Conservation (phyloP, 1,140 invertebrate genomes). For the Drosophila albomicans region DNA sequence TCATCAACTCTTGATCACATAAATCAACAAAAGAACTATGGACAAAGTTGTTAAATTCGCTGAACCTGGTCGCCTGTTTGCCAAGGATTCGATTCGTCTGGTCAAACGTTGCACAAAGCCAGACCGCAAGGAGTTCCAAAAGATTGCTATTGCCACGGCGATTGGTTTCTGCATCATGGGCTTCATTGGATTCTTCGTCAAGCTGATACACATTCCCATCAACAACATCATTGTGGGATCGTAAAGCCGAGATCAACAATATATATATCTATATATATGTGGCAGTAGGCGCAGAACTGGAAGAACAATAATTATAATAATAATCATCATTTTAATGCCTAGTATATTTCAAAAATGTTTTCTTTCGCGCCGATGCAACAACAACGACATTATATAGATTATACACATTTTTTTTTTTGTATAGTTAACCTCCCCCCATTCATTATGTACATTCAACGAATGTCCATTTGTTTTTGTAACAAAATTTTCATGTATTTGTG, state of each 20-base stretch:
- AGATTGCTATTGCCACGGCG: conserved; percentile 99
- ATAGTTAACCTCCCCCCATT: conserved; percentile 49
- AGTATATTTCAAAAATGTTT: conserved; percentile 34
- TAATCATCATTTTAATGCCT: conserved; percentile 47
- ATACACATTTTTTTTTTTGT: conserved; percentile 62
- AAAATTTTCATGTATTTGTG: conserved; percentile 50
- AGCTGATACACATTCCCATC: conserved; percentile 99
- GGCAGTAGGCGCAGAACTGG: conserved; percentile 14
- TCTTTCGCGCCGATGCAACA: conserved; percentile 25
- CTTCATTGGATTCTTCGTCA: conserved; percentile 99
- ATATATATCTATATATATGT: background rate
- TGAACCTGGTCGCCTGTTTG: conserved; percentile 97
- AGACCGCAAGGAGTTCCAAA: conserved; percentile 99
- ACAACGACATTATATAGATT: conserved; percentile 19
- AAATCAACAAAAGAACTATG: conserved; percentile 87
- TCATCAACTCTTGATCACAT: conserved; percentile 3
- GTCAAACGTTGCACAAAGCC: conserved; percentile 99
- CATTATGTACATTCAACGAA: conserved; percentile 74
- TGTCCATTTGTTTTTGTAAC: conserved; percentile 52
- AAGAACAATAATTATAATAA: conserved; percentile 46
- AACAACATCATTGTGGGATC: conserved; percentile 99
- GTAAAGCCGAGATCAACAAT: conserved; percentile 77
- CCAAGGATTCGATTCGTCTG: conserved; percentile 98
- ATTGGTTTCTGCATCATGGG: conserved; percentile 99
- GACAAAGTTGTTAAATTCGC: conserved; percentile 98